A percentile compares a stretch with the other conserved stretches of the same genome.
Conservation (phyloP, 2,888 invertebrate species). For the Lamellibrachia columna region DNA sequence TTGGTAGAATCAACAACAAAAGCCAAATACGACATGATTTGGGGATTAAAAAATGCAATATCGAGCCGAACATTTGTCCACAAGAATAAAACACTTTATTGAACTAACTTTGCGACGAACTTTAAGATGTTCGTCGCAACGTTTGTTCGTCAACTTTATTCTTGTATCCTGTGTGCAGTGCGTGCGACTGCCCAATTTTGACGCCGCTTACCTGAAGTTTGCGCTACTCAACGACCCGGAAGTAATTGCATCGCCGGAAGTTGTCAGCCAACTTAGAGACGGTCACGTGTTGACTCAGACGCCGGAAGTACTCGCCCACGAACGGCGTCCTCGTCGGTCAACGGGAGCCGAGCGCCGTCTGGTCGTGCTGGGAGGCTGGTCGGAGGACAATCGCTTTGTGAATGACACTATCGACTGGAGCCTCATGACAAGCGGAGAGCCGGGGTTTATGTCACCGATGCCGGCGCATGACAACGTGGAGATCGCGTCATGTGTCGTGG, state of each 20-base stretch:
- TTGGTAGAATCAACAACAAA: neutral
- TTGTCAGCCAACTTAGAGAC: neutral
- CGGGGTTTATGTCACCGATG: neutral
- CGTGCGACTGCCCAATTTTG: conserved; percentile 11
- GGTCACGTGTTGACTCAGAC: neutral
- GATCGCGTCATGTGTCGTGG: neutral
- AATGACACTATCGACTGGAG: neutral
- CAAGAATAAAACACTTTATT: neutral
- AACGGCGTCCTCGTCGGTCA: conserved; percentile 1
- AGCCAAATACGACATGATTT: neutral
- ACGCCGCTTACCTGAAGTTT: neutral
- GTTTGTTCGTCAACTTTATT: neutral
- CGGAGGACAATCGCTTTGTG: neutral
- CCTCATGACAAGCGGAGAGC: neutral
- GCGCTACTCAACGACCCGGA: conserved; percentile 4
- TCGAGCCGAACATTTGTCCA: neutral
- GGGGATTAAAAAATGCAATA: neutral
- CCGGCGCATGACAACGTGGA: neutral
- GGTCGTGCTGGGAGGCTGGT: conserved; percentile 6
- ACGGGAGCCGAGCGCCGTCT: neutral
- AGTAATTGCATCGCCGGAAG: neutral
- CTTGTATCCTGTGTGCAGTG: neutral
- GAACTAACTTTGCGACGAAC: neutral
- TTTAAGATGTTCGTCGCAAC: neutral
- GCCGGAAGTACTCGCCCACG: neutral